A percentile compares a stretch with the other conserved stretches of the same genome.
Conservation (phyloP, 2,888 invertebrate genomes). For the Drosophila imparisetae region DNA sequence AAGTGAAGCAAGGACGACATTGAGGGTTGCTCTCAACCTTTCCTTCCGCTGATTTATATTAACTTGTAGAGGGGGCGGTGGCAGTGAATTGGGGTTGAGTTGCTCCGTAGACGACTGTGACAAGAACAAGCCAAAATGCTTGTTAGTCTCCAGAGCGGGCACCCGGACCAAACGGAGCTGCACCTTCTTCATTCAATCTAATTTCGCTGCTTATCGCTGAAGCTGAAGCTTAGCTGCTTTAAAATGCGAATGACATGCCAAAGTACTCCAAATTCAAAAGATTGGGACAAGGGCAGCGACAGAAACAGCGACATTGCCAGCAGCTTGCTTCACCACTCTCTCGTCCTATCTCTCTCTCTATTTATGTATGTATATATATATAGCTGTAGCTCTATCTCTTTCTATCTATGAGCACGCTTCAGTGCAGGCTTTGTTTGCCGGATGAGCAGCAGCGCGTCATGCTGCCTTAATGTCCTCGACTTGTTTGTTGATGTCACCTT, state of each 20-base stretch:
- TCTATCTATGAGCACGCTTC: conserved; percentile 51
- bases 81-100: conserved; percentile 7
- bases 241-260: conserved; percentile 82
- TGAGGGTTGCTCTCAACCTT: conserved; percentile 53
- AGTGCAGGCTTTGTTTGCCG: conserved; percentile 73
- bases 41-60: conserved; percentile 1
- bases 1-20: conserved; percentile 82
- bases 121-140: conserved; percentile 66
- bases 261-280: conserved; percentile 77
- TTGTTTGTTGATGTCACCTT: conserved; percentile 60
- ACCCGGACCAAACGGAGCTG: conserved; percentile 47
- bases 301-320: conserved; percentile 43
- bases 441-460: conserved; percentile 59
- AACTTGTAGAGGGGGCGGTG: background rate
- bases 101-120: conserved; percentile 58
- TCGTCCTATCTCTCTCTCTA: background rate
- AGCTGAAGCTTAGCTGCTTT: conserved; percentile 78
- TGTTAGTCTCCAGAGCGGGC: conserved; percentile 54
- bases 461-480: conserved; percentile 56
- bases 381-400: background rate
- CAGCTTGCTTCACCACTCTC: conserved; percentile 6
- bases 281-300: conserved; percentile 62
- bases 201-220: conserved; percentile 80
- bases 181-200: conserved; percentile 75
- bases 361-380: background rate